These are phyloP conservation scores for Girardinichthys multiradiatus DNA, from an alignment of 2,113 vertebrate species.

Conservation along the genomic window DNA sequence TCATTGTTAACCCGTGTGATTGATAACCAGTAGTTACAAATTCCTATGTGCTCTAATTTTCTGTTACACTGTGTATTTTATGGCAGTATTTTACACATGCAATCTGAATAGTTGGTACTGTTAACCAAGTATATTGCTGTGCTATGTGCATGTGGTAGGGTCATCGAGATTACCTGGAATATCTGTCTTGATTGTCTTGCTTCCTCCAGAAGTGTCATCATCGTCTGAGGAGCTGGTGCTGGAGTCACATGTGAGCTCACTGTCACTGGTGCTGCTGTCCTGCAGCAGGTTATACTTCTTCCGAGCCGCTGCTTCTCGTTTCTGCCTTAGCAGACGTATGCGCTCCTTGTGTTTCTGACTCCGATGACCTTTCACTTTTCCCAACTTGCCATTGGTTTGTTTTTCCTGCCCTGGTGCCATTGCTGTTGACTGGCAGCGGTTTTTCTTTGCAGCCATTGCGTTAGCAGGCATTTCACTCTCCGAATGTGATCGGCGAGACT, in stretches of 20 bases:
- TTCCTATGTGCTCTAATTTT: not conserved
- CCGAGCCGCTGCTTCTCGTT: conserved; percentile 92
- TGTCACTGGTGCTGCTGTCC: conserved; percentile 99
- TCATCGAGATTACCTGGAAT: conserved; percentile 88
- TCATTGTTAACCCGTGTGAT: not conserved
- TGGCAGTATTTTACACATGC: conserved; percentile 9
- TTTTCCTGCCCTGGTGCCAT: conserved; percentile 81
- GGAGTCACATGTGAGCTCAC: conserved; percentile 96
- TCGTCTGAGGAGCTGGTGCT: conserved; percentile 92
- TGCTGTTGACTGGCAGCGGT: conserved; percentile 81
- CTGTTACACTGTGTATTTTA: not conserved
- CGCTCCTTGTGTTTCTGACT: conserved; percentile 98
- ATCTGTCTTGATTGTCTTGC: conserved; percentile 97
- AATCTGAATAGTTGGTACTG: conserved; percentile 7
- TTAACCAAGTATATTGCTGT: conserved; percentile 9
- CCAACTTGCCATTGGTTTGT: conserved; percentile 87
- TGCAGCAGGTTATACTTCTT: conserved; percentile 98
- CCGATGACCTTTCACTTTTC: conserved; percentile 90
- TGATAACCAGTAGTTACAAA: not conserved
- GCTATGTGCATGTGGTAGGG: conserved; percentile 22
- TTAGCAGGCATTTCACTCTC: conserved; percentile 90
- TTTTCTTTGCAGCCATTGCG: conserved; percentile 97
- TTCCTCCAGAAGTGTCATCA: conserved; percentile 91
- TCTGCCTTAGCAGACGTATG: conserved; percentile 92
- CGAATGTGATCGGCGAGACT: conserved; percentile 90